Conservation (phyloP, 2,797 vertebrate genomes). For the Chrysocyon brachyurus region DNA sequence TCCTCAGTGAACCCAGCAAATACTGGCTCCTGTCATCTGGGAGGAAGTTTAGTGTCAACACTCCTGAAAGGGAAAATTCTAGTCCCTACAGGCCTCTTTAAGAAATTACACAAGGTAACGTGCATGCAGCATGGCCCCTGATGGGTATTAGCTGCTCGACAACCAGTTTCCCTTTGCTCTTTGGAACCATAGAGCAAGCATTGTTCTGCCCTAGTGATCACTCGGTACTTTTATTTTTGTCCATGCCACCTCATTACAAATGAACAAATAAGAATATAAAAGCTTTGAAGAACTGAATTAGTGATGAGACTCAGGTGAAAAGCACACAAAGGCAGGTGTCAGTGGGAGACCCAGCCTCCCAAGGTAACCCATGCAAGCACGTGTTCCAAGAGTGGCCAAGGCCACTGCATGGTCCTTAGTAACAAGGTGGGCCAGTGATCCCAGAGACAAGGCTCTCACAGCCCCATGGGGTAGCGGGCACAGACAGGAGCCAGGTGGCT, state of each 20-base stretch:
- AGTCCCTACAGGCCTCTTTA: fast-evolving
- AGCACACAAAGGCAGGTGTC: fast-evolving
- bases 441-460: fast-evolving
- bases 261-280: background rate
- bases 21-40: fast-evolving
- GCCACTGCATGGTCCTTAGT: fast-evolving
- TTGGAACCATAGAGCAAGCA: fast-evolving
- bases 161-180: fast-evolving
- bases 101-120: fast-evolving
- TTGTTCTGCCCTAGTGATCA: fast-evolving
- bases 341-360: fast-evolving
- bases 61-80: background rate
- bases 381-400: fast-evolving
- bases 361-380: fast-evolving
- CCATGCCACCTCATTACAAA: fast-evolving
- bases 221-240: fast-evolving
- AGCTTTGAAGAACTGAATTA: too few relatives aligned
- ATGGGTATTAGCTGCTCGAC: fast-evolving
- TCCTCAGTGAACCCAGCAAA: fast-evolving
- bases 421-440: fast-evolving
- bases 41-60: background rate
- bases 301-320: background rate
- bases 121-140: fast-evolving
- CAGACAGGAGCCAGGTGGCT: slow-evolving; percentile 87
- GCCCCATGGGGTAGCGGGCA: fast-evolving